phyloP scores from a whole-genome alignment of 2,888 invertebrate species.

The Drosophila rellima region DNA sequence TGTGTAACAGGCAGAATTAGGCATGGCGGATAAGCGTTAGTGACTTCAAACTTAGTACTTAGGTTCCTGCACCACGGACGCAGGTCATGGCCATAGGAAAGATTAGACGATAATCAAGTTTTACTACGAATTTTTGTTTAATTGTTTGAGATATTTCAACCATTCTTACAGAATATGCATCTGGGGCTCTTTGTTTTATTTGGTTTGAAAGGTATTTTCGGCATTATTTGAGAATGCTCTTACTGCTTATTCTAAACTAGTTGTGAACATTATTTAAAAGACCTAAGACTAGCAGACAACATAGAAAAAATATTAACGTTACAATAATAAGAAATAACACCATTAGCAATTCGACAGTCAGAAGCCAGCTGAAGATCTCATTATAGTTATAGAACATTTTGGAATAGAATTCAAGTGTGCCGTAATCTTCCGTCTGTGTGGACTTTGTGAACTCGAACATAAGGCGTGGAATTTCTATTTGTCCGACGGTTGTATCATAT shows the following conservation, averaged over 20 bases:
- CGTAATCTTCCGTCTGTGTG: neutral
- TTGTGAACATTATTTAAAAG: neutral
- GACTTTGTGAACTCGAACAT: too few relatives aligned
- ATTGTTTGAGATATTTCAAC: too few relatives aligned
- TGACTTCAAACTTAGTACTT: too few relatives aligned
- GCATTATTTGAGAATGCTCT: neutral
- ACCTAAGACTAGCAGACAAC: neutral
- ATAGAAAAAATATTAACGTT: neutral
- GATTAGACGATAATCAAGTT: too few relatives aligned
- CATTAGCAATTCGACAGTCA: neutral
- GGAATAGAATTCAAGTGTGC: neutral
- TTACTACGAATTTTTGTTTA: too few relatives aligned
- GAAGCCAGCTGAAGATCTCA: neutral
- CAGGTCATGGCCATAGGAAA: too few relatives aligned
- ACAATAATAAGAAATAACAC: neutral
- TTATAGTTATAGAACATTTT: neutral
- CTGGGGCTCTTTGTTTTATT: too few relatives aligned
- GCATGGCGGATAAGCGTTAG: too few relatives aligned
- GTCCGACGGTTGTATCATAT: neutral
- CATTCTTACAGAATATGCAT: too few relatives aligned
- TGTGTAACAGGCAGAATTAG: too few relatives aligned
- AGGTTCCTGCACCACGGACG: too few relatives aligned
- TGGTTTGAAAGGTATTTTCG: neutral
- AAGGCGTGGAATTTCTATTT: neutral
- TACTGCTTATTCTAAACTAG: neutral